phyloP scores from a whole-genome alignment of 2,888 invertebrate genomes.

The Orthosia incerta region DNA sequence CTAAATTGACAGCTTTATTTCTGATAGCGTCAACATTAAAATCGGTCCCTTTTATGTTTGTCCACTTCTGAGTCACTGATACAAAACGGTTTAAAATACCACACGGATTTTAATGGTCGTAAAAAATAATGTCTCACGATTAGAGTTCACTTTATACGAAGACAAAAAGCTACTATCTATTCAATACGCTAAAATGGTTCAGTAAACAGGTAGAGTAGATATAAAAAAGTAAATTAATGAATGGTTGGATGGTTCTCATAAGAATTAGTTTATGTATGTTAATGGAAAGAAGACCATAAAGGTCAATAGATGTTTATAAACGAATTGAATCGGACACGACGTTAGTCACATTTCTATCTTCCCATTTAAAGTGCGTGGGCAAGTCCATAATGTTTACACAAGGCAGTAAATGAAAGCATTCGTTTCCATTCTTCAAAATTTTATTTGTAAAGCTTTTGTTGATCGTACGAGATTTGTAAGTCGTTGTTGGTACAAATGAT shows the following conservation, averaged over 20 bases:
- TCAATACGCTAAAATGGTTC: slow-evolving; percentile 73
- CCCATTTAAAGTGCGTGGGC: slow-evolving; percentile 69
- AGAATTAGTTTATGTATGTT: slow-evolving; percentile 78
- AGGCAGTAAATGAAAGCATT: slow-evolving; percentile 71
- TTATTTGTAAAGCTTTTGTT: slow-evolving; percentile 75
- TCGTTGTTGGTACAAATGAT: slow-evolving; percentile 74
- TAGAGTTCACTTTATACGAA: slow-evolving; percentile 72
- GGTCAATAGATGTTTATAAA: slow-evolving; percentile 77
- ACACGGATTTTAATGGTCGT: slow-evolving; percentile 77
- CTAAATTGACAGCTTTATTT: slow-evolving; percentile 49
- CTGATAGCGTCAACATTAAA: slow-evolving; percentile 67
- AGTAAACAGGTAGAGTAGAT: slow-evolving; percentile 69
- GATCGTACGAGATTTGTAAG: slow-evolving; percentile 71
- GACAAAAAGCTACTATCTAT: slow-evolving; percentile 75
- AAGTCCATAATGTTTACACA: slow-evolving; percentile 70
- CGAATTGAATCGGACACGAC: slow-evolving; percentile 72
- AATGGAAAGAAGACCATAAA: slow-evolving; percentile 76
- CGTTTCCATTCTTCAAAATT: slow-evolving; percentile 69
- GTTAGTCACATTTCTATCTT: slow-evolving; percentile 73
- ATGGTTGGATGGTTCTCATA: slow-evolving; percentile 69
- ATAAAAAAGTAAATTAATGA: slow-evolving; percentile 77
- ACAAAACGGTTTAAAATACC: slow-evolving; percentile 73
- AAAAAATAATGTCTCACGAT: slow-evolving; percentile 78
- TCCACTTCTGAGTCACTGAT: slow-evolving; percentile 70
- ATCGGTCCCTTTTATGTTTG: slow-evolving; percentile 72